Conservation (phyloP, 2,888 invertebrate genomes). For the Drosophila melanocephala region DNA sequence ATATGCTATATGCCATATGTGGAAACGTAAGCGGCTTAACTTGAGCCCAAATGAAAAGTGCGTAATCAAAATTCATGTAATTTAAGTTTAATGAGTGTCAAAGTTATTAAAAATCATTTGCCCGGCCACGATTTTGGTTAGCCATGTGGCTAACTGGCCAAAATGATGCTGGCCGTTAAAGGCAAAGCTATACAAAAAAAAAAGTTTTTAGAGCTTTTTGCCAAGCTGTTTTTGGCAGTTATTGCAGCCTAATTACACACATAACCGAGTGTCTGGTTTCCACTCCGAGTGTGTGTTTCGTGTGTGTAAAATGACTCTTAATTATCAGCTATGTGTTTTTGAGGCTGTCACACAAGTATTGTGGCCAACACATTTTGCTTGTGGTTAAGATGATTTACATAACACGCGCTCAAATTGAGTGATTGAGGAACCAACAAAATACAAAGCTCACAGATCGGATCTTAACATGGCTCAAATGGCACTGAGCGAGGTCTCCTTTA, state of each 20-base stretch:
- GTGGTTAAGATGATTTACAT: conserved; percentile 54
- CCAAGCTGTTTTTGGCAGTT: conserved; percentile 66
- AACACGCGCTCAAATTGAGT: conserved; percentile 57
- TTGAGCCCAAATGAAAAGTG: conserved; percentile 69
- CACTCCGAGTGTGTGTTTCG: conserved; percentile 7
- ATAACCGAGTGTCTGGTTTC: conserved; percentile 6
- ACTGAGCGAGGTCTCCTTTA: conserved; percentile 50
- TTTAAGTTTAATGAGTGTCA: conserved; percentile 82
- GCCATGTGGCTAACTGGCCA: conserved; percentile 27
- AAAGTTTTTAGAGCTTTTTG: conserved; percentile 63
- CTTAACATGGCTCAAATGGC: conserved; percentile 33
- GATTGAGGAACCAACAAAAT: conserved; percentile 51
- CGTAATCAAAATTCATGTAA: conserved; percentile 80
- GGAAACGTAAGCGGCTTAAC: conserved; percentile 73
- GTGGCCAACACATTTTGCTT: conserved; percentile 16
- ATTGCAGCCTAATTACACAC: conserved; percentile 72
- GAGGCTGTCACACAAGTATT: conserved; percentile 25
- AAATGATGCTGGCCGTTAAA: conserved; percentile 28
- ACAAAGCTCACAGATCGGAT: conserved; percentile 28
- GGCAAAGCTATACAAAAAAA: conserved; percentile 45
- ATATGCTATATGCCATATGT: conserved; percentile 39
- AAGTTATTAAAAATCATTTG: conserved; percentile 82
- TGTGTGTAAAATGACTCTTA: conserved; percentile 43
- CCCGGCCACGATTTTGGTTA: conserved; percentile 58
- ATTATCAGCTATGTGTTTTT: conserved; percentile 46